These are phyloP conservation scores for Abramis brama DNA, from an alignment of 2,113 vertebrate genomes.

Conservation along the genomic window DNA sequence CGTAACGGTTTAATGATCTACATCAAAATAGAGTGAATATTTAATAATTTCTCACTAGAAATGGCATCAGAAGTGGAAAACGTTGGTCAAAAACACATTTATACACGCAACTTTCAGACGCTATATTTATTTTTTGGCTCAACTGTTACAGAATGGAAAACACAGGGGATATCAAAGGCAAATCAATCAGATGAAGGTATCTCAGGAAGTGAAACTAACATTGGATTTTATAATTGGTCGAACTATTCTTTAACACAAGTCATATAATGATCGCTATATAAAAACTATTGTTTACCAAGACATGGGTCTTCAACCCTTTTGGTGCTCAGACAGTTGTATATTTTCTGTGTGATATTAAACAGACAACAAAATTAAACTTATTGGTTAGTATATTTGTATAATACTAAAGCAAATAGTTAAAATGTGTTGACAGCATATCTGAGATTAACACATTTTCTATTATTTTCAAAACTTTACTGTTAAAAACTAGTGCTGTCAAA, in stretches of 20 bases:
- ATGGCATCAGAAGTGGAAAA: too few species aligned
- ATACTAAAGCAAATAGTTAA: neutral
- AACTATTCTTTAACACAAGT: neutral
- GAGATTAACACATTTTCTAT: neutral
- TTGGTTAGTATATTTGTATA: neutral
- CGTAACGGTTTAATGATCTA: too few species aligned
- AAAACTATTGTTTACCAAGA: neutral
- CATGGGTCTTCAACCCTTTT: neutral
- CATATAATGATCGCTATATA: neutral
- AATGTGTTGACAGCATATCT: neutral
- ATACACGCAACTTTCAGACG: too few species aligned
- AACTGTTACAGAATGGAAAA: too few species aligned
- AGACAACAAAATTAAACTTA: neutral
- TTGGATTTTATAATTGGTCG: neutral
- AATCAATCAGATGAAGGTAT: too few species aligned
- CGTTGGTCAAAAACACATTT: too few species aligned
- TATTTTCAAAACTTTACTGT: neutral
- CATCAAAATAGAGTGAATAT: too few species aligned
- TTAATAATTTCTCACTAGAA: too few species aligned
- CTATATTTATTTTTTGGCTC: too few species aligned
- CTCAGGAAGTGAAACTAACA: too few species aligned
- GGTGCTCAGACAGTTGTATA: neutral
- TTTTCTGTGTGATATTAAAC: neutral
- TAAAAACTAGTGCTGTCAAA: neutral
- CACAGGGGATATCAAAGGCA: too few species aligned